Conservation (phyloP, 2,113 vertebrate genomes). For the Gymnocephalus cernua region DNA sequence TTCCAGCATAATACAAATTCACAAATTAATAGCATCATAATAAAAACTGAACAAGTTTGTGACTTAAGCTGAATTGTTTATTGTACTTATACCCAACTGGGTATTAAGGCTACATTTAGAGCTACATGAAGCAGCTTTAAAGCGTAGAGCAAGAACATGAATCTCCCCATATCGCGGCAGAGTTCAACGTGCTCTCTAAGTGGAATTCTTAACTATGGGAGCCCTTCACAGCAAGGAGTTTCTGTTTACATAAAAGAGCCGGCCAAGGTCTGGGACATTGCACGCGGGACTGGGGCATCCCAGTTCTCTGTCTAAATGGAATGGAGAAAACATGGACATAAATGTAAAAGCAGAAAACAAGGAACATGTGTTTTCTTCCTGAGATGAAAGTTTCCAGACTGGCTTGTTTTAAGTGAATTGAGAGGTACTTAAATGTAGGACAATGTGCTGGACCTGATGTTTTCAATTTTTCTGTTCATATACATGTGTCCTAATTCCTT, state of each 20-base stretch:
- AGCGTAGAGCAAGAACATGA: slow-evolving; percentile 72
- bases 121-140: slow-evolving; percentile 69
- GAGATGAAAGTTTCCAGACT: slow-evolving; percentile 70
- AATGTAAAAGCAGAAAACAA: slow-evolving; percentile 74
- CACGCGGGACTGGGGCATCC: slow-evolving; percentile 80
- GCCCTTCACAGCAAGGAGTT: slow-evolving; percentile 85
- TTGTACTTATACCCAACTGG: slow-evolving; percentile 57
- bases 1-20: not conserved
- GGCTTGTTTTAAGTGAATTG: slow-evolving; percentile 51
- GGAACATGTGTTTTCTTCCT: slow-evolving; percentile 64
- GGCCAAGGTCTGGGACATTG: slow-evolving; percentile 77
- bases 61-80: slow-evolving; percentile 46
- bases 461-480: not conserved
- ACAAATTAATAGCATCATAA: not conserved
- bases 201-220: slow-evolving; percentile 86
- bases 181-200: slow-evolving; percentile 78
- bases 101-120: slow-evolving; percentile 71
- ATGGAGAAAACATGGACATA: slow-evolving; percentile 77
- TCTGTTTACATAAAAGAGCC: slow-evolving; percentile 83
- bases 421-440: slow-evolving; percentile 44
- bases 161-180: slow-evolving; percentile 58
- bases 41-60: slow-evolving; percentile 39
- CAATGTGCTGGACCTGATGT: slow-evolving; percentile 7
- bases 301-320: slow-evolving; percentile 74
- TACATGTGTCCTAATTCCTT: not conserved